These are phyloP conservation scores for Scaptomyza tumidula DNA, from an alignment of 2,888 invertebrate genomes.

Conservation along the genomic window DNA sequence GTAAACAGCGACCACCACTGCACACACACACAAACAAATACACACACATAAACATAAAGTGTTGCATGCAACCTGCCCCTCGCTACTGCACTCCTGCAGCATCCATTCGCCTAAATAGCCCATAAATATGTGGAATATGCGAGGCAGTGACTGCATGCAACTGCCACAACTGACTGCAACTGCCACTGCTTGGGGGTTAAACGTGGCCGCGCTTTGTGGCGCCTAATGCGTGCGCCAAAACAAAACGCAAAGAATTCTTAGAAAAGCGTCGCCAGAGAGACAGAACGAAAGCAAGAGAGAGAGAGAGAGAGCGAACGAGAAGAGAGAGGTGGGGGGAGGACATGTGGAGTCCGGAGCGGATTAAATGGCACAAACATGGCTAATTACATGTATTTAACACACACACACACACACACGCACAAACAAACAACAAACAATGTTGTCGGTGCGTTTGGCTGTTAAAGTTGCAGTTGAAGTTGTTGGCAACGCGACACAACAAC, in stretches of 20 bases:
- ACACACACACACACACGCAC: constrained; percentile 48
- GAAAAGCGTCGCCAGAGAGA: constrained; percentile 66
- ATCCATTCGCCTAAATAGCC: constrained; percentile 74
- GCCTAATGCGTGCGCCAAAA: constrained; percentile 80
- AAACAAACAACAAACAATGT: constrained; percentile 32
- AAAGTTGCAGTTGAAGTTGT: constrained; percentile 56
- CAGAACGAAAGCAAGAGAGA: constrained; percentile 8
- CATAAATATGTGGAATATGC: constrained; percentile 80
- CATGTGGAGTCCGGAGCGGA: constrained; percentile 62
- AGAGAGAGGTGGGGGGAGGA: constrained; percentile 1
- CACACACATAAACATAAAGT: background rate
- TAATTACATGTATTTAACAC: constrained; percentile 80
- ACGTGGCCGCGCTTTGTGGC: constrained; percentile 73
- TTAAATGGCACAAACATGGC: constrained; percentile 81
- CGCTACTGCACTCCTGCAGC: constrained; percentile 19
- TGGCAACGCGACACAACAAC: constrained; percentile 66
- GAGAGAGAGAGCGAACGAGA: constrained; percentile 3
- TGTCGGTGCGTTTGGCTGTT: constrained; percentile 59
- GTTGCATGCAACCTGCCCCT: constrained; percentile 14
- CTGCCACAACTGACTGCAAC: constrained; percentile 16
- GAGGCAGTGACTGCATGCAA: constrained; percentile 22
- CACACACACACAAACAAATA: constrained; percentile 7
- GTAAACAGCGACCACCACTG: constrained; percentile 40
- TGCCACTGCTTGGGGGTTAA: constrained; percentile 71
- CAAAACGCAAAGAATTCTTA: constrained; percentile 78